Base-by-base conservation (phyloP, 2,888 invertebrate species). In the Aspidiotus rigidus region DNA sequence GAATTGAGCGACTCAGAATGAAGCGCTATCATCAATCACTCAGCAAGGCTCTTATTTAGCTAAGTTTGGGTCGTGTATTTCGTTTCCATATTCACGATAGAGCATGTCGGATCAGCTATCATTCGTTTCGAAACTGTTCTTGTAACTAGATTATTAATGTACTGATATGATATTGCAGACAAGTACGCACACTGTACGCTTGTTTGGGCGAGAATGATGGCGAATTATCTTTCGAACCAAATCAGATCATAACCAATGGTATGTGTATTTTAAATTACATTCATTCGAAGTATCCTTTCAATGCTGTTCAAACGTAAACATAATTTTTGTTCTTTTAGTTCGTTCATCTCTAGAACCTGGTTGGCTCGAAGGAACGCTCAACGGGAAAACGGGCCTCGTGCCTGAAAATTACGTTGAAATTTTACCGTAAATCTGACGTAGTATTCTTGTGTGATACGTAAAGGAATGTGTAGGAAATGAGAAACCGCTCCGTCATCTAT, bases 191-290 rank as follows among this genome's bases (percentile, higher is more conserved):
- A 66, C 82, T 98, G 74, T 98, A 96, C 81, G 91, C 94, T 64
- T 98, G 98, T 79, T 84, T 93, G 74, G 97, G 95, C 69, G 97
- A 96, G 81, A 93, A 93, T 80, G 94, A 94, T 77, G 92, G 94
- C 73, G 98, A 98, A 83, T 82, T 98, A 74, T 95, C 95, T 41
- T 98, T 98, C 82, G 94, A 96, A 82, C 95, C 97, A 73, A 97
- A 98, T 84, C 93, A 96, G 84, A 93, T 98, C 76, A 93, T 98
- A 76, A 92, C 90, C 72, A 92, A 96, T 83, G 95, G 97, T 94
- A 81, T 82, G 28, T 28, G 2, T 28, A 28, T 28, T 28, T 28
- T 28, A 5, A 28, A 28, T 28, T 28, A 28, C 28, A 28, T 28
- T 28, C 28, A 28, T 28, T 28, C 28, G 28, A 28, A 28, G 5